Percentiles rank a stretch among this genome's conserved stretches.
Evolutionary conservation across 2,113 vertebrate genomes (phyloP).

Genomic region (Motacilla alba): DNA sequence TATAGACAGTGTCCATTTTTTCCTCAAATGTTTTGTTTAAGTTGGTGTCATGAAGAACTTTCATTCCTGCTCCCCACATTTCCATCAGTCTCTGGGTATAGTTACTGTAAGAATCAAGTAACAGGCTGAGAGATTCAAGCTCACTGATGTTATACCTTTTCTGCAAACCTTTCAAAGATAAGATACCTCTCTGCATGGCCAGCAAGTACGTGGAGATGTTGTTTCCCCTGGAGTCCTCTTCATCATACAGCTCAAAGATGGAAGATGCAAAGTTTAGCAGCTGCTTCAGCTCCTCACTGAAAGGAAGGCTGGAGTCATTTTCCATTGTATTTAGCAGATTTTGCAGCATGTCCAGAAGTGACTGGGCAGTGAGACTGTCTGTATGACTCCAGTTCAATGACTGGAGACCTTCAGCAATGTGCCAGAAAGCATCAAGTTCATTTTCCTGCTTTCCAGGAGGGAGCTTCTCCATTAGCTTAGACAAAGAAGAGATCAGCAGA

Average conservation of each 20-base stretch:
- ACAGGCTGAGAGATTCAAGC: neutral
- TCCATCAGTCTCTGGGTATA: neutral
- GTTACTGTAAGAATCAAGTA: neutral
- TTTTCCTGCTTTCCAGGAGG: neutral
- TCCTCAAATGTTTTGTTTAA: conserved; percentile 7
- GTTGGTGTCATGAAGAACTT: conserved; percentile 16
- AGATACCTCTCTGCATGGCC: neutral
- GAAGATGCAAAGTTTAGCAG: neutral
- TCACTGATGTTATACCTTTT: neutral
- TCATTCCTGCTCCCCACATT: neutral
- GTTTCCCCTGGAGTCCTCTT: neutral
- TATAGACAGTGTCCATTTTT: conserved; percentile 2
- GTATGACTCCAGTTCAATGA: neutral
- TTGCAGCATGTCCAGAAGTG: conserved; percentile 3
- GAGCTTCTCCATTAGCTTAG: neutral
- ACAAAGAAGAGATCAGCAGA: conserved; percentile 23
- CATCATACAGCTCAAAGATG: neutral
- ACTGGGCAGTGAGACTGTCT: neutral
- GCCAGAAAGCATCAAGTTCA: neutral
- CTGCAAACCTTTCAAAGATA: conserved; percentile 11
- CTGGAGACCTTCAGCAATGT: conserved; percentile 8
- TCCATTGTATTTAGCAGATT: neutral
- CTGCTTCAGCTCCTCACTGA: neutral
- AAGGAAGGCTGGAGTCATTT: neutral
- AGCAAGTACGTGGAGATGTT: neutral